These are phyloP conservation scores for Meloe dianella DNA, from an alignment of 2,888 invertebrate species.

Conservation along the genomic window DNA sequence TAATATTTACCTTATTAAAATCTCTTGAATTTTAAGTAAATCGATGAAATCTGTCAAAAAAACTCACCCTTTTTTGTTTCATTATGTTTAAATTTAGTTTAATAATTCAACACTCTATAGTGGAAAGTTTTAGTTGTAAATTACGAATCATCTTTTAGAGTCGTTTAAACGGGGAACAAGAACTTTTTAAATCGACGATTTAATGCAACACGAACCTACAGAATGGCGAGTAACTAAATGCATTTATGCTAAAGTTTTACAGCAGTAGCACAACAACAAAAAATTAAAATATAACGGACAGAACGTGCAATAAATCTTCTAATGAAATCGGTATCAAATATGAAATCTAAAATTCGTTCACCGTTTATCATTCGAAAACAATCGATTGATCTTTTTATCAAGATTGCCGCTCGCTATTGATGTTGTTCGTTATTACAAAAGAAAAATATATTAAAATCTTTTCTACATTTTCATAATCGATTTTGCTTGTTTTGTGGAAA, in stretches of 20 bases:
- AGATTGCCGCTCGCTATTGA: neutral
- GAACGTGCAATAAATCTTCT: neutral
- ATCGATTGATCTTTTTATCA: neutral
- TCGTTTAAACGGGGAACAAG: neutral
- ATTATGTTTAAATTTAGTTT: neutral
- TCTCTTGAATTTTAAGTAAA: neutral
- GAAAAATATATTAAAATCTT: neutral
- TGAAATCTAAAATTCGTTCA: neutral
- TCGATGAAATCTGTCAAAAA: too few relatives aligned
- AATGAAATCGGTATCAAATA: neutral
- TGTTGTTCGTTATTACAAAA: neutral
- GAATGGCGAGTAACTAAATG: neutral
- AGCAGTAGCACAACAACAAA: neutral
- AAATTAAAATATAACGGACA: neutral
- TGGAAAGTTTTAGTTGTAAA: slow-evolving; percentile 1
- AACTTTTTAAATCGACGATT: neutral
- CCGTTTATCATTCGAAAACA: neutral
- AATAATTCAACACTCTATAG: neutral
- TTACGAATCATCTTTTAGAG: neutral
- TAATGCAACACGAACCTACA: neutral
- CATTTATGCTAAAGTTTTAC: neutral
- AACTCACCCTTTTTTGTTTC: neutral
- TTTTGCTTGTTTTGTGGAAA: neutral
- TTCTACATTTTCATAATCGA: neutral
- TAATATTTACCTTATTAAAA: neutral